Evolutionary conservation across 2,797 vertebrate genomes (phyloP), one percentile per base, ranked within the genome.

Genomic region (Muraenolepis orangiensis): DNA sequence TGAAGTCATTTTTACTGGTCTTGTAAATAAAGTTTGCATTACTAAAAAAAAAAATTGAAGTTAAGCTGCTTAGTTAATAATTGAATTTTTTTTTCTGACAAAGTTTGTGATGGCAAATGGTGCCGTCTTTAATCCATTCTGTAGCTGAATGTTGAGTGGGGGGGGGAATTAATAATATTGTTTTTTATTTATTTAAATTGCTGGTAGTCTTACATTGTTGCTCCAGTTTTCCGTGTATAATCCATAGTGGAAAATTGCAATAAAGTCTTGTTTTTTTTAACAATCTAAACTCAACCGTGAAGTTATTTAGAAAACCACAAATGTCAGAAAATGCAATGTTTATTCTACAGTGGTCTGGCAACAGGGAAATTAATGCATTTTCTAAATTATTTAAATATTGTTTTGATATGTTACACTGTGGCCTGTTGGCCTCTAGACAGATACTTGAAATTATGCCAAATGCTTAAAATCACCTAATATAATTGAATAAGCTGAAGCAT

Each of bases 1-100:
- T 98, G 96, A 95, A 88, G 91, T 93, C 92, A 76, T 82, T 90
- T 88, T 84, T 84, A 81, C 85, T 85, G 71, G 92, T 95, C 81
- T 92, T 98, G 94, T 98, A 97, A 98, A 98, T 98, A 98, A 96
- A 95, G 93, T 96, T 96, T 95, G 93, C 94, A 92, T 95, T 95
- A 96, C 84, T 90, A 84, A 88, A 81, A 91, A 87, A 74, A 66
- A 67, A 31, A 67, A 67, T 30, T 11, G 7, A 64, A 2, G 23
- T n/a, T 64, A 26, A 71, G 76, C 76, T 86, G 82, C 90, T 91
- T 81, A 84, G 81, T 81, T 72, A 76, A 72, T 69, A 71, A 61
- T n/a, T 66, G n/a, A n/a, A n/a, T 70, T 81, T 81, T 70, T 31
- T 88, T 89, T 80, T 76, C 77, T 40, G 46, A 69, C 31, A 29